Evolutionary conservation across 1,140 invertebrate genomes (phyloP).

Genomic region (silkworm (Bombyx mori)): DNA sequence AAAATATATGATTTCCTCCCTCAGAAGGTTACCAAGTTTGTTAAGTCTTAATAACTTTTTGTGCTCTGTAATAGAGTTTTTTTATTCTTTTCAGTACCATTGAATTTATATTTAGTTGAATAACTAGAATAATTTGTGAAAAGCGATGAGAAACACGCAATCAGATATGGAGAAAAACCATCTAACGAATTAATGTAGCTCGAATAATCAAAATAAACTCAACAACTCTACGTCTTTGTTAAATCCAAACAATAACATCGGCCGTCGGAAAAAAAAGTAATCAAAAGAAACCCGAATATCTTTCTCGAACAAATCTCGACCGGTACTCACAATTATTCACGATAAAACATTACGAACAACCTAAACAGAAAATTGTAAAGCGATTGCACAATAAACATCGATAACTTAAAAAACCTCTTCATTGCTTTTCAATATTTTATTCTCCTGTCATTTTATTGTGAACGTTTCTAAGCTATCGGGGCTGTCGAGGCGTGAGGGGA

Average conservation of each 20-base stretch:
- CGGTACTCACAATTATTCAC: background rate
- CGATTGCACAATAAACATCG: constrained; percentile 21
- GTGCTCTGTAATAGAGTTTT: too few relatives aligned
- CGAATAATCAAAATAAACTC: too few relatives aligned
- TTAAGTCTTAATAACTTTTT: too few relatives aligned
- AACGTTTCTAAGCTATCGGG: constrained; percentile 54
- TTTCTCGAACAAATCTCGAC: too few relatives aligned
- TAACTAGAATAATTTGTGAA: too few relatives aligned
- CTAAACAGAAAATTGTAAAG: constrained; percentile 14
- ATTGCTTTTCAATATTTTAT: constrained; percentile 41
- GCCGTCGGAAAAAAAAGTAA: background rate
- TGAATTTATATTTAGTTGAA: too few relatives aligned
- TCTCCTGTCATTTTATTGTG: constrained; percentile 54
- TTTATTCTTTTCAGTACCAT: too few relatives aligned
- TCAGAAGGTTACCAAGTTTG: too few relatives aligned
- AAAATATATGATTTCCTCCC: too few relatives aligned
- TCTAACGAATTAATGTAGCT: too few relatives aligned
- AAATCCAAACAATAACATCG: background rate
- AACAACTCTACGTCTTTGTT: background rate
- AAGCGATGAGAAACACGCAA: too few relatives aligned
- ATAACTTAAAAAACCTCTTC: constrained; percentile 34
- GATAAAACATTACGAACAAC: background rate
- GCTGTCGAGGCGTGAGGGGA: constrained; percentile 38
- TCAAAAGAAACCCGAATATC: constrained; percentile 6
- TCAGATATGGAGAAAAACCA: too few relatives aligned